Percentiles rank a stretch among this genome's conserved stretches.
Conservation (phyloP, 2,888 invertebrate genomes). For the Rhamphomyia laevipes region DNA sequence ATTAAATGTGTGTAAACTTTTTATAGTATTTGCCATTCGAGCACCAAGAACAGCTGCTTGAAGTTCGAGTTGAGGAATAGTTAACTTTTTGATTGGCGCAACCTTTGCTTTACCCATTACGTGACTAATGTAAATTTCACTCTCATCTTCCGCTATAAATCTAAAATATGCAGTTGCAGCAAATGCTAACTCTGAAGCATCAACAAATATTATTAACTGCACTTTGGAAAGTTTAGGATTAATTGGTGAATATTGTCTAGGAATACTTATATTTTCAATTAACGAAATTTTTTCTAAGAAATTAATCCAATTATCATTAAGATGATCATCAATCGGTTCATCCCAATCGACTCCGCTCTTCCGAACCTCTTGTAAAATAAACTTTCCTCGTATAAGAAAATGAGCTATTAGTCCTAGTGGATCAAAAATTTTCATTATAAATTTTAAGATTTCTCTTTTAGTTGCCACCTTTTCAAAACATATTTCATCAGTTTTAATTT, state of each 20-base stretch:
- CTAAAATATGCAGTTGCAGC: conserved; percentile 5
- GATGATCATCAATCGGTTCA: background rate
- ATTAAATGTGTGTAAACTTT: conserved; percentile 2
- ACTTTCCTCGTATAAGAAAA: conserved; percentile 3
- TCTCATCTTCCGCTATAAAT: background rate
- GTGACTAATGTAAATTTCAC: background rate
- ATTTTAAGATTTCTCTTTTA: conserved; percentile 4
- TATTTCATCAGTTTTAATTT: too few species aligned
- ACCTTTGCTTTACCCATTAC: background rate
- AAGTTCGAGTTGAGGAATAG: conserved; percentile 2
- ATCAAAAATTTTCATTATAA: conserved; percentile 6
- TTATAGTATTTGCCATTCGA: conserved; percentile 3
- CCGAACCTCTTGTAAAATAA: conserved; percentile 5
- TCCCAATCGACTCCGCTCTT: background rate
- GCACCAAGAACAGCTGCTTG: conserved; percentile 5
- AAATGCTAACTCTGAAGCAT: background rate
- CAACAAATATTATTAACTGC: conserved; percentile 4
- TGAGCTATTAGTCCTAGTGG: background rate
- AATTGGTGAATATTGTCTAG: background rate
- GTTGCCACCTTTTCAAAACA: background rate
- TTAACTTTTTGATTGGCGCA: conserved; percentile 6
- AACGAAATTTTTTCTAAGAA: background rate
- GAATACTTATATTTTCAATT: background rate
- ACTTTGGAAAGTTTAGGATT: background rate
- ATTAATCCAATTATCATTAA: background rate